phyloP scores from a whole-genome alignment of 1,140 invertebrate genomes.

The Drosophila pallidifrons region DNA sequence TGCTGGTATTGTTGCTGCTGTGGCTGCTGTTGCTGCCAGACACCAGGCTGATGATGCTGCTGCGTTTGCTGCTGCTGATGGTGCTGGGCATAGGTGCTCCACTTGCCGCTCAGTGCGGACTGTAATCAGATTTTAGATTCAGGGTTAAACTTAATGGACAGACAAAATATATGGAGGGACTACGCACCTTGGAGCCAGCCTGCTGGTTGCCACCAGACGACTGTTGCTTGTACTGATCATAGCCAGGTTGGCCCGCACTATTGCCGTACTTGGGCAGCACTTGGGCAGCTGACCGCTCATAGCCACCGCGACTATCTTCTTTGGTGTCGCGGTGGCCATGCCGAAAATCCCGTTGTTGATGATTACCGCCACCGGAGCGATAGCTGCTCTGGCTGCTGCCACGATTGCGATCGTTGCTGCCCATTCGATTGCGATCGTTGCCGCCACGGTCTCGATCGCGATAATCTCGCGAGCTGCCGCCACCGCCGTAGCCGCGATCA shows the following conservation, averaged over 20 bases:
- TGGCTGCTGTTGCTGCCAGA: conserved; percentile 69
- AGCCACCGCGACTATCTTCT: conserved; percentile 85
- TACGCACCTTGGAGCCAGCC: conserved; percentile 53
- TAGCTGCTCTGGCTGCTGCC: conserved; percentile 73
- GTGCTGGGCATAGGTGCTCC: conserved; percentile 76
- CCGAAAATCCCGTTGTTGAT: conserved; percentile 85
- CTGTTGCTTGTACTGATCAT: conserved; percentile 79
- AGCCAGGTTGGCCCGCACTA: conserved; percentile 58
- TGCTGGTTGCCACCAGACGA: conserved; percentile 54
- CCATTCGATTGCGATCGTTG: conserved; percentile 83
- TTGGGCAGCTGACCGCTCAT: conserved; percentile 80
- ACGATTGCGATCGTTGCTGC: conserved; percentile 69
- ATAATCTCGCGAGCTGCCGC: conserved; percentile 76
- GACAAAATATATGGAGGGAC: background rate
- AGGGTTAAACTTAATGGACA: no score
- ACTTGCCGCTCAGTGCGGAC: conserved; percentile 72
- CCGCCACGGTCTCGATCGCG: conserved; percentile 85
- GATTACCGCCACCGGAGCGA: conserved; percentile 72
- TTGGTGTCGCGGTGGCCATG: conserved; percentile 85
- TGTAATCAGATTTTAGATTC: conserved; percentile 3
- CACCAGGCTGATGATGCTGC: conserved; percentile 57
- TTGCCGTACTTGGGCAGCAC: conserved; percentile 71
- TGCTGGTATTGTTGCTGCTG: conserved; percentile 49
- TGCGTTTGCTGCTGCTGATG: conserved; percentile 66
- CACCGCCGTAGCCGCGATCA: conserved; percentile 66